Conservation (phyloP, 2,888 invertebrate genomes). For the Melanostoma mellinum region DNA sequence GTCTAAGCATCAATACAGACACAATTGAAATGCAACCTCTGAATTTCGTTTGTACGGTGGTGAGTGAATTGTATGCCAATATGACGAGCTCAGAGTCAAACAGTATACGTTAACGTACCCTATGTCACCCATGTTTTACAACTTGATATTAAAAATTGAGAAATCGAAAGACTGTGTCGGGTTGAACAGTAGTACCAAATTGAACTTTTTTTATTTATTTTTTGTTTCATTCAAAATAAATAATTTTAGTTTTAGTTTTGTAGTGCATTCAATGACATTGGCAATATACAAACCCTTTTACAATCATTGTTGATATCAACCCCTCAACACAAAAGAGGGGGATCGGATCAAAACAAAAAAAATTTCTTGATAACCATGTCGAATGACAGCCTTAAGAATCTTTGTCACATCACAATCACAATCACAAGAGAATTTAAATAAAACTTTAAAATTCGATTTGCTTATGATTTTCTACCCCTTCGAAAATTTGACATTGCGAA, state of each 20-base stretch:
- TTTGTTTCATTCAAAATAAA: constrained; percentile 46
- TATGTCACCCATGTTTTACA: constrained; percentile 61
- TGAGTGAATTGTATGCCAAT: constrained; percentile 40
- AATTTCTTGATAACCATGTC: constrained; percentile 58
- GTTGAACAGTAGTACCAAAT: constrained; percentile 17
- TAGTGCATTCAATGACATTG: constrained; percentile 10
- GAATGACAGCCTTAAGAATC: constrained; percentile 38
- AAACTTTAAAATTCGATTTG: constrained; percentile 58
- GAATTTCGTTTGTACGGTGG: constrained; percentile 14
- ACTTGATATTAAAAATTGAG: constrained; percentile 65
- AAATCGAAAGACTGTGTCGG: constrained; percentile 35
- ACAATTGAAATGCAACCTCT: constrained; percentile 31
- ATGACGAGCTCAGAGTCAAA: constrained; percentile 43
- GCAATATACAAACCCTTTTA: constrained; percentile 36
- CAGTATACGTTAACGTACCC: constrained; percentile 8
- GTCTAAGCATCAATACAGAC: constrained; percentile 40
- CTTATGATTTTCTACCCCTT: constrained; percentile 55
- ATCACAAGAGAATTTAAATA: constrained; percentile 56
- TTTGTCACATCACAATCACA: constrained; percentile 39
- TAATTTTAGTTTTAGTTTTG: constrained; percentile 56
- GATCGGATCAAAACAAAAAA: background rate
- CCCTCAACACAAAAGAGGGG: background rate
- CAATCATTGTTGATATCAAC: constrained; percentile 23
- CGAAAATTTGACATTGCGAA: constrained; percentile 41
- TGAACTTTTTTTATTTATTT: constrained; percentile 16